Evolutionary conservation across 2,113 vertebrate genomes (phyloP).

Genomic region (Nannobrachium achirus): DNA sequence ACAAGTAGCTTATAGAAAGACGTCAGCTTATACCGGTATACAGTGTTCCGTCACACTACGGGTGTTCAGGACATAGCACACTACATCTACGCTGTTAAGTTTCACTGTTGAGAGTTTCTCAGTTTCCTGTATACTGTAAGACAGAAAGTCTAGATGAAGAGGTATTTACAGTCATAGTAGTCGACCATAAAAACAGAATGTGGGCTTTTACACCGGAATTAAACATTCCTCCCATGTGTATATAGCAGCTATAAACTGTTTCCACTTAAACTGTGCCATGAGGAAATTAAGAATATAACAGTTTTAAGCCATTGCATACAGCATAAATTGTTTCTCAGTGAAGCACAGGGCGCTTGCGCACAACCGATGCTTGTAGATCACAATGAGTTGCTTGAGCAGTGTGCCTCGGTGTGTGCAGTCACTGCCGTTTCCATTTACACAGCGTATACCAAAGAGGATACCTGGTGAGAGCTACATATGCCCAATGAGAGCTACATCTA

Average conservation of each 20-base stretch:
- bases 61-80: slow-evolving; percentile 46
- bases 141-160: slow-evolving; percentile 73
- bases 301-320: slow-evolving; percentile 74
- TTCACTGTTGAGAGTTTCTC: slow-evolving; percentile 47
- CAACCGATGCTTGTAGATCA: not conserved
- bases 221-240: slow-evolving; percentile 24
- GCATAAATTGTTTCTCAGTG: slow-evolving; percentile 38
- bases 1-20: slow-evolving; percentile 70
- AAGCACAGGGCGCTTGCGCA: slow-evolving; percentile 24
- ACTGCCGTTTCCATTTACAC: slow-evolving; percentile 35
- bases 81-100: slow-evolving; percentile 63
- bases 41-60: slow-evolving; percentile 28
- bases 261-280: slow-evolving; percentile 60
- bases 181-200: slow-evolving; percentile 53
- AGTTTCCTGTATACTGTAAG: slow-evolving; percentile 64
- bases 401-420: slow-evolving; percentile 55
- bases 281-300: slow-evolving; percentile 74
- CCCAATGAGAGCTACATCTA: slow-evolving; percentile 41
- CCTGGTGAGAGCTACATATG: slow-evolving; percentile 38
- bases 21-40: slow-evolving; percentile 69
- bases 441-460: slow-evolving; percentile 25
- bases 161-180: slow-evolving; percentile 73
- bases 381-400: slow-evolving; percentile 26
- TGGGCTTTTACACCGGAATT: slow-evolving; percentile 45
- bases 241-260: slow-evolving; percentile 69